These are phyloP conservation scores for Athene noctua DNA, from an alignment of 2,113 vertebrate species.

Conservation along the genomic window DNA sequence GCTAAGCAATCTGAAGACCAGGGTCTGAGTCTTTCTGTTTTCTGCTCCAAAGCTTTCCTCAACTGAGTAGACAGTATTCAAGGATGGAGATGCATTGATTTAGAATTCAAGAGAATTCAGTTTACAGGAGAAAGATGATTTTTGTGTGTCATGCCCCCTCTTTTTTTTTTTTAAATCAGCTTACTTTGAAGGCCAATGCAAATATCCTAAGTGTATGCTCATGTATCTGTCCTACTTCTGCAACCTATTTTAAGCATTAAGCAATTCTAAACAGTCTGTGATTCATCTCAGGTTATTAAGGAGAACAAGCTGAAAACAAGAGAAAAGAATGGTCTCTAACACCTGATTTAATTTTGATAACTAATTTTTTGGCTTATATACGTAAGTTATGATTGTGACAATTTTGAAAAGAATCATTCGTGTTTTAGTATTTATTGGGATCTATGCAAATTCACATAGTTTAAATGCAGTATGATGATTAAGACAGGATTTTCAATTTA, in stretches of 20 bases:
- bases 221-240: slow-evolving; percentile 13
- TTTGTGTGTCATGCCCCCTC: background rate
- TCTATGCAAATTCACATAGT: slow-evolving; percentile 30
- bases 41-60: background rate
- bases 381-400: slow-evolving; percentile 1
- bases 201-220: background rate
- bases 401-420: slow-evolving; percentile 21
- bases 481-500: slow-evolving; percentile 58
- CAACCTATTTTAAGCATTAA: slow-evolving; percentile 8
- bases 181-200: slow-evolving; percentile 12
- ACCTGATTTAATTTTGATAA: background rate
- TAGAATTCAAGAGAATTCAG: background rate
- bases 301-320: background rate
- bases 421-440: background rate
- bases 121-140: background rate
- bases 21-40: background rate
- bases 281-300: slow-evolving; percentile 10
- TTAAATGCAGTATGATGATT: slow-evolving; percentile 51
- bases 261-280: background rate
- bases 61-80: background rate
- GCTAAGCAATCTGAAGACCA: background rate
- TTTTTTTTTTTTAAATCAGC: background rate
- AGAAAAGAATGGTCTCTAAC: background rate
- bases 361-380: background rate
- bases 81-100: rapidly evolving